These are phyloP conservation scores for Ophiodon elongatus DNA, from an alignment of 2,113 vertebrate genomes.

Conservation along the genomic window DNA sequence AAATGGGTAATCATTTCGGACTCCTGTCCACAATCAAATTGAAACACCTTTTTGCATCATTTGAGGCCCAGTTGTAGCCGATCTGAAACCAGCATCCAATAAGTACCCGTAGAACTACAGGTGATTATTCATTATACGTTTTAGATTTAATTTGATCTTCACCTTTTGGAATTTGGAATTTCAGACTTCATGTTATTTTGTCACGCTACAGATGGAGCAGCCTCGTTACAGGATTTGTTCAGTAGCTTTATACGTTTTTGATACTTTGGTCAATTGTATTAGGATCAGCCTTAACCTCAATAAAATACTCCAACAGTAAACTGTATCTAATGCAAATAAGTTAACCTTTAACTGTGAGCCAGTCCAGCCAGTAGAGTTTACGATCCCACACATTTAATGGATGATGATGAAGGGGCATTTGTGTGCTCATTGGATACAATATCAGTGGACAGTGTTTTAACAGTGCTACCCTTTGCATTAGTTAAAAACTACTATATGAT, in stretches of 20 bases:
- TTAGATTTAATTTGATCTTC: neutral
- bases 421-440: slow-evolving; percentile 24
- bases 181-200: neutral
- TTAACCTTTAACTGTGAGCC: neutral
- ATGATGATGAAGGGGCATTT: neutral
- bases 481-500: slow-evolving; percentile 21
- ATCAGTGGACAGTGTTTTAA: slow-evolving; percentile 39
- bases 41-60: neutral
- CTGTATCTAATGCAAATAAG: neutral
- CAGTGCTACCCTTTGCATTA: slow-evolving; percentile 8
- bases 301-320: neutral
- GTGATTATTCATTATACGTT: neutral
- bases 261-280: neutral
- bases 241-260: neutral
- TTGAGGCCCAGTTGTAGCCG: neutral
- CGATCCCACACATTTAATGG: slow-evolving; percentile 55
- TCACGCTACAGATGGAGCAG: neutral
- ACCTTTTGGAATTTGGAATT: neutral
- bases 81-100: neutral
- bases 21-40: neutral
- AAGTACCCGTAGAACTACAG: neutral
- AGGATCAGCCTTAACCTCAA: neutral
- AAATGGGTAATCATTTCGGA: neutral
- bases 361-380: neutral
- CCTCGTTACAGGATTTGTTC: neutral